Base-by-base conservation (phyloP, 1,140 invertebrate genomes). In the Zaprionus vittiger region DNA sequence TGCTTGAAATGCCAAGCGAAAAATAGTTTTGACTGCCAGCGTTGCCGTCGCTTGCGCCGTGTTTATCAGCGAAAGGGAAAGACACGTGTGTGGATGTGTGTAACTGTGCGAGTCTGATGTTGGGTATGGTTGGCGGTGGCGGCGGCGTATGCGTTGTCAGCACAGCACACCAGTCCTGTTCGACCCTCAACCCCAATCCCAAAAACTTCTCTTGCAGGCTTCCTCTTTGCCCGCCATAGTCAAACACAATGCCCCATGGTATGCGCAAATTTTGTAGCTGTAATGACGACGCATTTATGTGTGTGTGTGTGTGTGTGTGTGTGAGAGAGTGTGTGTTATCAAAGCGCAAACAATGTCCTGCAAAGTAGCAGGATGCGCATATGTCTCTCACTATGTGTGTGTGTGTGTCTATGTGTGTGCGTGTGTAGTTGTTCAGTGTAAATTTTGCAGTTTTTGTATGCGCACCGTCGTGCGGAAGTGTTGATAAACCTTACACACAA, bases 1-100 rank as follows among this genome's bases (percentile, higher is more conserved):
- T 87, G 81, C 85, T 89, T 89, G 84, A 87, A 87, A 87, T 87
- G 81, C 84, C 84, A 87, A 84, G 84, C 84, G 84, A 87, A 87
- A 89, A 87, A 87, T 87, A 87, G 84, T 87, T 87, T 87, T 87
- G 84, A 87, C 84, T 87, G 84, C 72, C 80, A 63, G n/a, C 7
- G 14, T 56, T 66, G 62, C 68, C 60, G 62, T 55, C 64, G 47
- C 64, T 9, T 41, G 15, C 37, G 67, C 59, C 34, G 54, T 24
- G 34, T 41, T 62, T 60, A 70, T 44, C 38, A 68, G 15, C 28
- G 54, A 41, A 26, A 31, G 24, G 20, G 31, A 34, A 34, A 34
- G 31, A 34, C 31, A 34, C 31, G 31, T 34, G 31, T 34, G 26
- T 41, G 31, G 0, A 14, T 41, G 14, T 5, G 5, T 26, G 55